Evolutionary conservation across 2,797 vertebrate genomes (phyloP).

Genomic region (Fundulus diaphanus): DNA sequence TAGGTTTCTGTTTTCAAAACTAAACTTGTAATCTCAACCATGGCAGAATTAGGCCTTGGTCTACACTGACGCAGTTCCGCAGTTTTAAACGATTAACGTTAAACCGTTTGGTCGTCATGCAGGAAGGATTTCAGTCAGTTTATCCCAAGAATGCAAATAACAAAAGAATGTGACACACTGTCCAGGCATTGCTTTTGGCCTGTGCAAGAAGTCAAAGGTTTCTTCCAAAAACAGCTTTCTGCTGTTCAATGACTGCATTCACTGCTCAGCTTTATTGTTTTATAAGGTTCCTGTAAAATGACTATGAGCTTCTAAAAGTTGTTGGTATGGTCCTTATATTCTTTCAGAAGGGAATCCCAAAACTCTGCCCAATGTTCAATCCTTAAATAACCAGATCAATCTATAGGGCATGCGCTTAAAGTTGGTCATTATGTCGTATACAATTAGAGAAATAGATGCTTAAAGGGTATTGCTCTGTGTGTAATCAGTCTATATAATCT

Average conservation of each 20-base stretch:
- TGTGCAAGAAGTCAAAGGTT: constrained; percentile 30
- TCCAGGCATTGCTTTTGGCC: constrained; percentile 9
- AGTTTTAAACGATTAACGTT: constrained; percentile 7
- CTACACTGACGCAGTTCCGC: constrained; percentile 3
- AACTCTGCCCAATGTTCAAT: constrained; percentile 21
- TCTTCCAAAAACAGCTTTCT: neutral
- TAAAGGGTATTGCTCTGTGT: neutral
- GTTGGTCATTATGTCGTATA: constrained; percentile 48
- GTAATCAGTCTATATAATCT: neutral
- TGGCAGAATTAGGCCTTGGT: neutral
- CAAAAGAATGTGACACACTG: constrained; percentile 15
- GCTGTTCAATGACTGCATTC: constrained; percentile 7
- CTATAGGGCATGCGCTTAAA: constrained; percentile 53
- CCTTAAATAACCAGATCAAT: constrained; percentile 62
- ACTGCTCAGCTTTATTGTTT: neutral
- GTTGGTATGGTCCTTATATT: constrained; percentile 7
- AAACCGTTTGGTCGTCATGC: constrained; percentile 25
- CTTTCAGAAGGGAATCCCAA: constrained; percentile 8
- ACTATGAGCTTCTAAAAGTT: constrained; percentile 2
- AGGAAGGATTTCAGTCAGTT: constrained; percentile 32
- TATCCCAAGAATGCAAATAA: constrained; percentile 17
- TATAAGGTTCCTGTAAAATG: neutral
- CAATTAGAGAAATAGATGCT: neutral
- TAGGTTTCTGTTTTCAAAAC: neutral
- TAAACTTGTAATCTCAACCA: neutral